Evolutionary conservation across 2,113 vertebrate species (phyloP).

Genomic region (Pitta sordida): DNA sequence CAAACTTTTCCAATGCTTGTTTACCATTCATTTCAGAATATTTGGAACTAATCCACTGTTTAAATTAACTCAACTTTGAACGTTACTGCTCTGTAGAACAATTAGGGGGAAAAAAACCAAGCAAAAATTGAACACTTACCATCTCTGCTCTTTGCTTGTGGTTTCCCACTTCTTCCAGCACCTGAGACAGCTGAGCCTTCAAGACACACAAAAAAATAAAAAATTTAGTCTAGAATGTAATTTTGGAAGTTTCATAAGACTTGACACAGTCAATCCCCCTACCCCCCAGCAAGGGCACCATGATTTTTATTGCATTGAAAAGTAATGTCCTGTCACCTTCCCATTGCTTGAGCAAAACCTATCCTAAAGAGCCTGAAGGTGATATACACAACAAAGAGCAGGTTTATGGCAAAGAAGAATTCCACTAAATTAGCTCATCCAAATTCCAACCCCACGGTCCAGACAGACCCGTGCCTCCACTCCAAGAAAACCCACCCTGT

Average conservation of each 20-base stretch:
- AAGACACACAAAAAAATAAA: background rate
- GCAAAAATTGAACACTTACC: conserved; percentile 69
- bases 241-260: background rate
- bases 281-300: background rate
- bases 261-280: fast-evolving
- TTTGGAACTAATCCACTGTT: background rate
- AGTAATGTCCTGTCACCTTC: background rate
- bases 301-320: background rate
- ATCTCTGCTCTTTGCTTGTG: conserved; percentile 87
- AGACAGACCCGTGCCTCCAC: background rate
- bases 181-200: conserved; percentile 85
- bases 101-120: no score
- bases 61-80: background rate
- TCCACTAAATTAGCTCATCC: background rate
- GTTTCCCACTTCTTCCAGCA: conserved; percentile 82
- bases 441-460: background rate
- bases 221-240: background rate
- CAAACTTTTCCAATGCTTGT: background rate
- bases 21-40: background rate
- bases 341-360: background rate
- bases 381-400: fast-evolving
- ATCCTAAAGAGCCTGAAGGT: background rate
- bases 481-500: background rate
- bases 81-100: background rate
- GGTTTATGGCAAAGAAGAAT: background rate